These are phyloP conservation scores for Xanthorhoe designata DNA, from an alignment of 2,888 invertebrate genomes.

Conservation along the genomic window DNA sequence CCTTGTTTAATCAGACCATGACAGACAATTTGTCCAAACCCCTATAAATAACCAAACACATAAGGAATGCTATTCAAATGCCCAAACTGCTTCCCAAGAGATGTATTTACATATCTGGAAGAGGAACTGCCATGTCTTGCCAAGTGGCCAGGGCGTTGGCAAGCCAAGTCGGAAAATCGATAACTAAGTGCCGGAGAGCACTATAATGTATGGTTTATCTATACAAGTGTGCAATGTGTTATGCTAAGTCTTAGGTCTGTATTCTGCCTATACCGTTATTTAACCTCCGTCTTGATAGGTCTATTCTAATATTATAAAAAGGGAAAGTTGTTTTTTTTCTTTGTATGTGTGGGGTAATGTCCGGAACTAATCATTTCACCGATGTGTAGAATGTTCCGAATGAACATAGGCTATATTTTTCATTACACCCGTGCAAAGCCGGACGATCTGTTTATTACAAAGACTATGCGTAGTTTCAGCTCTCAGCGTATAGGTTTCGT, in stretches of 20 bases:
- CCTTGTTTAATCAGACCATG: not conserved
- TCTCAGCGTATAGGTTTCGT: too few relatives aligned
- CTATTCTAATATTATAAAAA: too few relatives aligned
- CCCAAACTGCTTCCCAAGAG: conserved; percentile 24
- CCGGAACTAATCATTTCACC: too few relatives aligned
- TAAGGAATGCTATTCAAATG: conserved; percentile 21
- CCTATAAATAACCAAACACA: conserved; percentile 12
- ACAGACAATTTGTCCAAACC: not conserved
- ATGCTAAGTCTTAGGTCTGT: not conserved
- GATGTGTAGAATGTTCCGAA: too few relatives aligned
- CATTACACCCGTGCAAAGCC: too few relatives aligned
- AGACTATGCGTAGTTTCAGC: too few relatives aligned
- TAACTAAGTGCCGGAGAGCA: conserved; percentile 24
- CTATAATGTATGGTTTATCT: conserved; percentile 20
- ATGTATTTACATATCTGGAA: conserved; percentile 42
- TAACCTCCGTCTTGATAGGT: not conserved
- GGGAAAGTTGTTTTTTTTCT: too few relatives aligned
- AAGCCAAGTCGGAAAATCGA: conserved; percentile 24
- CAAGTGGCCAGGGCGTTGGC: conserved; percentile 35
- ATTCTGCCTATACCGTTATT: not conserved
- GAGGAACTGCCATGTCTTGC: conserved; percentile 32
- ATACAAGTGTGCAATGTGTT: not conserved
- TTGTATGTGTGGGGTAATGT: too few relatives aligned
- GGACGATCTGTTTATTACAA: too few relatives aligned
- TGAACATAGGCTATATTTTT: too few relatives aligned